Evolutionary conservation across 2,797 vertebrate species (phyloP).

Genomic region (Cygnus olor): DNA sequence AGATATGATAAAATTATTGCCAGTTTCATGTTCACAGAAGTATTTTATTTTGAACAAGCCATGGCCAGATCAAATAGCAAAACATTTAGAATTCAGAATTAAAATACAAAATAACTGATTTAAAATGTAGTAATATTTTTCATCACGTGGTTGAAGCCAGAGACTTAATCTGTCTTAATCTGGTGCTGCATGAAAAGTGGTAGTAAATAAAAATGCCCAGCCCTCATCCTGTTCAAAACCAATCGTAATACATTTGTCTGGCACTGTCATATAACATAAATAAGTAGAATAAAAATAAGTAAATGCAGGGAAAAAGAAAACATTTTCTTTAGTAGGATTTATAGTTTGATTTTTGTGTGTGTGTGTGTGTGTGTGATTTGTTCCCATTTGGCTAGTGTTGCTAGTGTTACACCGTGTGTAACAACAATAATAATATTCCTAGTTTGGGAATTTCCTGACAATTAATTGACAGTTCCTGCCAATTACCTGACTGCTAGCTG

Average conservation of each 20-base stretch:
- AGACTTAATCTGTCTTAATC: constrained; percentile 27
- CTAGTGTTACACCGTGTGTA: not conserved
- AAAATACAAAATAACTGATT: constrained; percentile 15
- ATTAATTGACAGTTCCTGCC: not conserved
- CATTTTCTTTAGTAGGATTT: not conserved
- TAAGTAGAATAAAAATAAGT: not conserved
- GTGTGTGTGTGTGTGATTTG: not conserved
- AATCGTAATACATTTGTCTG: not conserved
- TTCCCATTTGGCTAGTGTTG: not conserved
- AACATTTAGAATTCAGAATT: constrained; percentile 18
- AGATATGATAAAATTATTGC: not conserved
- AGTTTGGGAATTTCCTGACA: not conserved
- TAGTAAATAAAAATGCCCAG: not conserved
- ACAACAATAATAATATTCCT: not conserved
- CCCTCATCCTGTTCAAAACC: not conserved
- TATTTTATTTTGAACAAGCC: constrained; percentile 42
- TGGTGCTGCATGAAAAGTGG: not conserved
- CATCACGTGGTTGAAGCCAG: constrained; percentile 5
- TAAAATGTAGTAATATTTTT: constrained; percentile 28
- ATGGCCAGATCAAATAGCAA: not conserved
- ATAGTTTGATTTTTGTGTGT: not conserved
- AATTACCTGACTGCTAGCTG: not conserved
- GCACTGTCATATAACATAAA: not conserved
- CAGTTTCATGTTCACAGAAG: not conserved
- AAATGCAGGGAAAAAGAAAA: not conserved